These are phyloP conservation scores for Erebia ligea DNA, from an alignment of 2,888 invertebrate genomes.

Conservation along the genomic window DNA sequence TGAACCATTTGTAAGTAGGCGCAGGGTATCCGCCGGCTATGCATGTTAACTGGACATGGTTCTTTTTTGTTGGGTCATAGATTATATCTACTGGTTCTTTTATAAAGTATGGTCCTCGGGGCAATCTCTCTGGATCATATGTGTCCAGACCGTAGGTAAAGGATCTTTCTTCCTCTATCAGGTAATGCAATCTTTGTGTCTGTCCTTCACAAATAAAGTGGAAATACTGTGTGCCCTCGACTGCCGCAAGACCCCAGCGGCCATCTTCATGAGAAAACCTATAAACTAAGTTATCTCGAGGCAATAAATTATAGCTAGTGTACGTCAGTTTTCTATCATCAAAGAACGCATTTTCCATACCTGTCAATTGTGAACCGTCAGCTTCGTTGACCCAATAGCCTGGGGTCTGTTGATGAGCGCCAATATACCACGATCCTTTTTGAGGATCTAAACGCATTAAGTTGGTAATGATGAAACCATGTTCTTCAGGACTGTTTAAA, in stretches of 20 bases:
- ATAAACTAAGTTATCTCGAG: constrained; percentile 90
- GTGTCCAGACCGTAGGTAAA: constrained; percentile 94
- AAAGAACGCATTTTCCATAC: constrained; percentile 92
- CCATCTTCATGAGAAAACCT: constrained; percentile 88
- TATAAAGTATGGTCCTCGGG: constrained; percentile 94
- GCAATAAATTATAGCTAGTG: constrained; percentile 77
- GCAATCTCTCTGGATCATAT: constrained; percentile 90
- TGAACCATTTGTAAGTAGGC: constrained; percentile 95
- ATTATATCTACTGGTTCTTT: constrained; percentile 92
- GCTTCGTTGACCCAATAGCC: constrained; percentile 92
- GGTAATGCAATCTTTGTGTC: constrained; percentile 87
- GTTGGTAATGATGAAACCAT: constrained; percentile 92
- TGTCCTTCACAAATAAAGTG: constrained; percentile 95
- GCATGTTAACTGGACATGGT: constrained; percentile 91
- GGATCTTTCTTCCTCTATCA: constrained; percentile 89
- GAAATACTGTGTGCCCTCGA: constrained; percentile 89
- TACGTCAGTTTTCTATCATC: constrained; percentile 79
- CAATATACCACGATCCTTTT: constrained; percentile 93
- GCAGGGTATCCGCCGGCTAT: constrained; percentile 94
- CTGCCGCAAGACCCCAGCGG: constrained; percentile 93
- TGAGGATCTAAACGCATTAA: constrained; percentile 93
- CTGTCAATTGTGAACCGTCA: constrained; percentile 90
- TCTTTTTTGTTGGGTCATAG: constrained; percentile 90
- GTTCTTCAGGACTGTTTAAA: constrained; percentile 92
- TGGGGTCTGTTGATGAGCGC: constrained; percentile 88